Percentiles rank a stretch among this genome's conserved stretches.
phyloP scores from a whole-genome alignment of 2,888 invertebrate species.

The Cordylochernes scorpioides region DNA sequence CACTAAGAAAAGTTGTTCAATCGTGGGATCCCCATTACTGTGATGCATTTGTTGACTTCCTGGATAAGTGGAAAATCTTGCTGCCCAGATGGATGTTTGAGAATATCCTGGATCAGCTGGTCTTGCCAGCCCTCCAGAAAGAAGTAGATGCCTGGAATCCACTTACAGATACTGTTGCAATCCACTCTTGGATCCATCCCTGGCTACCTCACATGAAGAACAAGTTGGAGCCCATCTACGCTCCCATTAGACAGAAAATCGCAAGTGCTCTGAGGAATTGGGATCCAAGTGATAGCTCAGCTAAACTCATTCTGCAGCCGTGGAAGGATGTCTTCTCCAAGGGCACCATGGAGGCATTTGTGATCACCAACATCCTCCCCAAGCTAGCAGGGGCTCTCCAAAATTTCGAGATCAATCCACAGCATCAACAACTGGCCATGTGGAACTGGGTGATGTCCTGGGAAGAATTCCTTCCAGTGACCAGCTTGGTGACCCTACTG shows the following conservation, averaged over 20 bases:
- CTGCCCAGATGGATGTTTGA: slow-evolving; percentile 57
- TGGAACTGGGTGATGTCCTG: slow-evolving; percentile 91
- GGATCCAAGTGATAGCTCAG: slow-evolving; percentile 84
- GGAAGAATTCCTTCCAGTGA: slow-evolving; percentile 51
- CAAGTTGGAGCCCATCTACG: slow-evolving; percentile 38
- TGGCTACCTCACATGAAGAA: slow-evolving; percentile 64
- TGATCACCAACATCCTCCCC: slow-evolving; percentile 61
- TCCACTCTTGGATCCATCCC: slow-evolving; percentile 88
- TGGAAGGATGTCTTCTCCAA: slow-evolving; percentile 55
- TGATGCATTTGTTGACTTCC: slow-evolving; percentile 43
- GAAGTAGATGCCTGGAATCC: slow-evolving; percentile 86
- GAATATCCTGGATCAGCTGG: slow-evolving; percentile 49
- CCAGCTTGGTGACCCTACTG: slow-evolving; percentile 48
- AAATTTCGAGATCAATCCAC: slow-evolving; percentile 39
- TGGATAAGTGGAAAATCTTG: slow-evolving; percentile 51
- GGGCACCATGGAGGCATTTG: slow-evolving; percentile 47
- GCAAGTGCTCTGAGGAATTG: slow-evolving; percentile 65
- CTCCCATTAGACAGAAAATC: slow-evolving; percentile 68
- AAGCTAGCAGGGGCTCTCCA: slow-evolving; percentile 43
- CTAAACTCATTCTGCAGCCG: slow-evolving; percentile 62
- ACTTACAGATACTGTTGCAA: slow-evolving; percentile 67
- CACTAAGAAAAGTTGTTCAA: slow-evolving; percentile 31
- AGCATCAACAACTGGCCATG: slow-evolving; percentile 49
- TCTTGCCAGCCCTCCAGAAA: slow-evolving; percentile 35
- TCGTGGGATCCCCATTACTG: slow-evolving; percentile 58